Evolutionary conservation across 2,888 invertebrate genomes (phyloP).

Genomic region (Rhingia campestris): DNA sequence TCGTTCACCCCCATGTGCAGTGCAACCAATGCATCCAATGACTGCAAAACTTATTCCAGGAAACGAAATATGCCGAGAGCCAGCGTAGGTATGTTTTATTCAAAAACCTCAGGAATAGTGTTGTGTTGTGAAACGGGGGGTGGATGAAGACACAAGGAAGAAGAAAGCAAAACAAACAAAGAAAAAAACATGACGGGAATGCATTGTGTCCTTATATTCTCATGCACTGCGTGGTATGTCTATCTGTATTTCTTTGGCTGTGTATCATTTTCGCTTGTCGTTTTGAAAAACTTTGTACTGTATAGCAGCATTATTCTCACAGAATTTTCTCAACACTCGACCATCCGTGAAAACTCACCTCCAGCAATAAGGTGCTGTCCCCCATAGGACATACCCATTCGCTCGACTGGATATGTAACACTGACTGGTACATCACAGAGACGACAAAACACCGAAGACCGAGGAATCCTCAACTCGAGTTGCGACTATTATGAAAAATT

Average conservation of each 20-base stretch:
- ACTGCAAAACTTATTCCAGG: conserved; percentile 68
- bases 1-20: conserved; percentile 66
- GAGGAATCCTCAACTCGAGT: conserved; percentile 65
- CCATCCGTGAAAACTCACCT: conserved; percentile 59
- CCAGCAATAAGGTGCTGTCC: conserved; percentile 29
- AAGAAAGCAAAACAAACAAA: not conserved
- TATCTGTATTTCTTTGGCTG: conserved; percentile 42
- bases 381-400: conserved; percentile 34
- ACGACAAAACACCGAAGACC: conserved; percentile 42
- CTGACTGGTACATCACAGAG: conserved; percentile 32
- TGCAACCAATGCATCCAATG: conserved; percentile 68
- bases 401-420: conserved; percentile 16
- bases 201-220: conserved; percentile 54
- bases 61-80: conserved; percentile 66
- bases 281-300: conserved; percentile 43
- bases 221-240: conserved; percentile 40
- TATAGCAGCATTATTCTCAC: conserved; percentile 60
- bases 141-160: not conserved
- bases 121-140: not conserved
- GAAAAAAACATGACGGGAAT: conserved; percentile 45
- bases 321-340: conserved; percentile 61
- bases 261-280: conserved; percentile 27
- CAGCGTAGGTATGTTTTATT: conserved; percentile 60
- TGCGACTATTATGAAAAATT: conserved; percentile 72
- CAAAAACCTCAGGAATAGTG: conserved; percentile 34